Conservation (phyloP, 2,888 invertebrate species). For the Unio delphinus region DNA sequence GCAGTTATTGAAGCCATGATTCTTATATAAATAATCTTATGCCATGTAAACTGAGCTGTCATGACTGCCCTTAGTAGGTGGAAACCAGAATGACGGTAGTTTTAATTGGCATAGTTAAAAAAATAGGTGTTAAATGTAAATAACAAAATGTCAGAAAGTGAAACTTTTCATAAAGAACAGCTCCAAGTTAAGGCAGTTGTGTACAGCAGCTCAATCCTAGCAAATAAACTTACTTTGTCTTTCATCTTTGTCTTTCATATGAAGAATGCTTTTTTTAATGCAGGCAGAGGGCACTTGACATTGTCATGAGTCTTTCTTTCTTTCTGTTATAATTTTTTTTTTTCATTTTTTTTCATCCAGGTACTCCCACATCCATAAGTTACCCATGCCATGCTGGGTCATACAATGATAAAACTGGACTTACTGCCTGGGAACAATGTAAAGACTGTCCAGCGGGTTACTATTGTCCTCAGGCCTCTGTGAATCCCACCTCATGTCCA, state of each 20-base stretch:
- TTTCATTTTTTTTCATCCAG: constrained; percentile 28
- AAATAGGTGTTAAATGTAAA: background rate
- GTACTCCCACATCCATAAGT: constrained; percentile 53
- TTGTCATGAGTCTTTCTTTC: background rate
- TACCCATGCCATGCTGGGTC: constrained; percentile 67
- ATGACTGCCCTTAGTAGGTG: no score
- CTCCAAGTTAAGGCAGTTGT: no score
- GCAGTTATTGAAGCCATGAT: no score
- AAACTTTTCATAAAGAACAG: no score
- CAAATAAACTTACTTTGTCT: no score
- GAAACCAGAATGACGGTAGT: no score
- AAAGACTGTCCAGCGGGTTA: constrained; percentile 60
- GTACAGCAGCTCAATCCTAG: no score
- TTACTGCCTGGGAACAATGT: constrained; percentile 64
- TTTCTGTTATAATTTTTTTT: background rate
- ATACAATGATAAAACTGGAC: constrained; percentile 57
- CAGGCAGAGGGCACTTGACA: no score
- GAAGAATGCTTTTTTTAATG: no score
- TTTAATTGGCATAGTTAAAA: background rate
- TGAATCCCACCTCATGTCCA: constrained; percentile 59
- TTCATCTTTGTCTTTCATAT: no score
- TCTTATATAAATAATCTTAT: no score
- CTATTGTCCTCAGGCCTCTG: constrained; percentile 65
- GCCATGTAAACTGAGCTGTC: no score
- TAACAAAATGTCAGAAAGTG: background rate